A percentile compares a stretch with the other conserved stretches of the same genome.
Conservation (phyloP, 2,797 vertebrate genomes). For the Pitangus sulphuratus region DNA sequence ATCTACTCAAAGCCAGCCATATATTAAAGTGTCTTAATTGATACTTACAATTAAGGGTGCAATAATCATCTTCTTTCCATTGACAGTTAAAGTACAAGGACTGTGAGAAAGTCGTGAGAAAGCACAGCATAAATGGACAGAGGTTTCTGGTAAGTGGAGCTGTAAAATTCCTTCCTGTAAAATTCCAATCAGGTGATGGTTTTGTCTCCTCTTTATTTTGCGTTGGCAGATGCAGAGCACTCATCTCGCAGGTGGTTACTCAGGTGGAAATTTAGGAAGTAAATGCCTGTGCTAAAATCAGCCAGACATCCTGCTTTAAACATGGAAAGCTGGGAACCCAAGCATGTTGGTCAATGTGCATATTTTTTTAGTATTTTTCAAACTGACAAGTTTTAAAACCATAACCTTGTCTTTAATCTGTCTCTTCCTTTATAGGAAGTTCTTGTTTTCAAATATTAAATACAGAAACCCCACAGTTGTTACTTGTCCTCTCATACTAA, state of each 20-base stretch:
- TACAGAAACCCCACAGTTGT: background rate
- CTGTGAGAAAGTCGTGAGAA: conserved; percentile 88
- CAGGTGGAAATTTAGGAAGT: background rate
- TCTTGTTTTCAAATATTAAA: background rate
- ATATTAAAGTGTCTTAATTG: background rate
- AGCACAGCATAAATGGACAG: conserved; percentile 84
- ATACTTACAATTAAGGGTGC: background rate
- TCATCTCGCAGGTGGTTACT: background rate
- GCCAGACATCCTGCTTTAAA: background rate
- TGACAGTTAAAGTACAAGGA: conserved; percentile 84
- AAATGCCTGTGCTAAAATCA: background rate
- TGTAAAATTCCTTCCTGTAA: background rate
- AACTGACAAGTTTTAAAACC: background rate
- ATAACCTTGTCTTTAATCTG: background rate
- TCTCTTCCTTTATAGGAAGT: background rate
- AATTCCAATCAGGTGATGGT: background rate
- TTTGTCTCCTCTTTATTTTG: background rate
- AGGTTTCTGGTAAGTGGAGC: conserved; percentile 89
- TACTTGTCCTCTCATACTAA: background rate
- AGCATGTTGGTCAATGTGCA: background rate
- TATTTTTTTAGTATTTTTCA: background rate
- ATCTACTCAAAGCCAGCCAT: background rate
- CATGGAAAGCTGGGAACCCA: background rate
- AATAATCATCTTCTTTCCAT: background rate
- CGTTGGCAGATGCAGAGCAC: background rate